Evolutionary conservation across 1,140 invertebrate species (phyloP).

Genomic region (Paracyclopina nana): DNA sequence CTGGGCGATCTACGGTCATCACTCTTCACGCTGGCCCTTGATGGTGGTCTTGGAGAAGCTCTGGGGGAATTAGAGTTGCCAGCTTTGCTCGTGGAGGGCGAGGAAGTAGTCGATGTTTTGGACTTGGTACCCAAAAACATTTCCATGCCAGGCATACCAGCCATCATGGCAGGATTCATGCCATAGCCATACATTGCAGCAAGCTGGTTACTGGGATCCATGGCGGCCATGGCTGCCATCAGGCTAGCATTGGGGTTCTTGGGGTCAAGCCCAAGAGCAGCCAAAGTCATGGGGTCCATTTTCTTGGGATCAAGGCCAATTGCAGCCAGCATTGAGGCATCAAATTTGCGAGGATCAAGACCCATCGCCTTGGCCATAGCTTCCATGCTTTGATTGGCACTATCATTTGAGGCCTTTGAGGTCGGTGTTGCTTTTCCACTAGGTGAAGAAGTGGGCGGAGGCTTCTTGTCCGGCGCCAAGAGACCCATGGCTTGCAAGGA

Average conservation of each 20-base stretch:
- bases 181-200: conserved; percentile 12
- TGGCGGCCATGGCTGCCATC: conserved; percentile 16
- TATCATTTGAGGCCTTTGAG: neutral
- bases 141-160: neutral
- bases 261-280: conserved; percentile 16
- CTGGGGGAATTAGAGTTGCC: neutral
- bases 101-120: neutral
- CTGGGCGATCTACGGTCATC: conserved; percentile 6
- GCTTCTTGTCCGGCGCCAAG: conserved; percentile 8
- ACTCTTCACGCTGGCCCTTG: conserved; percentile 5
- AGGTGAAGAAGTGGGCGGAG: neutral
- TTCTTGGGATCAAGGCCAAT: conserved; percentile 17
- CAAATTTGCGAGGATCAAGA: conserved; percentile 14
- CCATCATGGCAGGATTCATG: conserved; percentile 5
- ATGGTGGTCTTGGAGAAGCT: conserved; percentile 6
- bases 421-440: neutral
- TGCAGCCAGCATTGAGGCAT: conserved; percentile 1
- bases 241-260: conserved; percentile 17
- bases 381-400: neutral
- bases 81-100: neutral
- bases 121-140: neutral
- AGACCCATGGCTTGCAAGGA: conserved; percentile 9
- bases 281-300: conserved; percentile 17
- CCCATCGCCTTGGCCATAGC: neutral
- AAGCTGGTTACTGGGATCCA: conserved; percentile 17